Evolutionary conservation across 2,888 invertebrate genomes (phyloP).

Genomic region (Lithophane socia): DNA sequence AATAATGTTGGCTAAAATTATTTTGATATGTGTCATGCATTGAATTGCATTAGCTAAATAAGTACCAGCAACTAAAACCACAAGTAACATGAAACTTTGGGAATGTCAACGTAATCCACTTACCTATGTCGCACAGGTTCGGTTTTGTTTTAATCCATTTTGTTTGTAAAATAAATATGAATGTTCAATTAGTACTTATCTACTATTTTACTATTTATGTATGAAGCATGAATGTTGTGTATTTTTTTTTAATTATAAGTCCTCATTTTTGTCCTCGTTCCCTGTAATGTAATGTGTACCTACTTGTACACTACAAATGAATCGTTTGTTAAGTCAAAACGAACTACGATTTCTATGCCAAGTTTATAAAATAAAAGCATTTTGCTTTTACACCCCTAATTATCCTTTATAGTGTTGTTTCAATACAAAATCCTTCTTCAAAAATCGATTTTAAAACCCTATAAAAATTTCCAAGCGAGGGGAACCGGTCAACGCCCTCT

Average conservation of each 20-base stretch:
- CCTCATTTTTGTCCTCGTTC: neutral
- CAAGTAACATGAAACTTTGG: conserved; percentile 72
- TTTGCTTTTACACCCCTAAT: conserved; percentile 23
- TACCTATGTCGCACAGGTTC: conserved; percentile 41
- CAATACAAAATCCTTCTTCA: conserved; percentile 18
- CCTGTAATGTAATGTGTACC: neutral
- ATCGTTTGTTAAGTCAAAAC: neutral
- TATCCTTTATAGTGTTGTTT: conserved; percentile 19
- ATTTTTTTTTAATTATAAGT: neutral
- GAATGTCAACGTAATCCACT: conserved; percentile 62
- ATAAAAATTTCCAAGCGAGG: conserved; percentile 76
- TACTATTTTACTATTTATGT: neutral
- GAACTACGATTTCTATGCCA: neutral
- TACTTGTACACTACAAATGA: neutral
- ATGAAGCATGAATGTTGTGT: neutral
- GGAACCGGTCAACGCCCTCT: conserved; percentile 84
- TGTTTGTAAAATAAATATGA: conserved; percentile 9
- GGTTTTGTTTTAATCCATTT: conserved; percentile 21
- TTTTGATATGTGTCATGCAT: conserved; percentile 37
- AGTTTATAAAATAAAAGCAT: neutral
- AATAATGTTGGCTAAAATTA: conserved; percentile 6
- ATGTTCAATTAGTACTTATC: neutral
- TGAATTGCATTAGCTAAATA: conserved; percentile 49
- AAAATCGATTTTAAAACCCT: conserved; percentile 88
- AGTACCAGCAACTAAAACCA: conserved; percentile 64